phyloP scores from a whole-genome alignment of 2,113 vertebrate species.

The Corythoichthys haematopterus region DNA sequence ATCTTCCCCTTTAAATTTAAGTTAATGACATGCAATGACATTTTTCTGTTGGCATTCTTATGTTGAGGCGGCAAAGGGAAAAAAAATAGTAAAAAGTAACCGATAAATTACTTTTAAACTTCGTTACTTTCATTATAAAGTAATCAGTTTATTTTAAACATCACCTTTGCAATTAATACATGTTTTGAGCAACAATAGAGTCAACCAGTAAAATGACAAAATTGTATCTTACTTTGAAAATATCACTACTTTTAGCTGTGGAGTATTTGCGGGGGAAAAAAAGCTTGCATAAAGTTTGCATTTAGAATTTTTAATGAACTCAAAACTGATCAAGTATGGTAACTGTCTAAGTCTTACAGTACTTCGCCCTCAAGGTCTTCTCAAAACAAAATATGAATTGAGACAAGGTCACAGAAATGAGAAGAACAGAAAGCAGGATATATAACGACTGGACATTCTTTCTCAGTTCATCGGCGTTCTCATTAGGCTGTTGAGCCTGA shows the following conservation, averaged over 20 bases:
- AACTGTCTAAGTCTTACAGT: conserved; percentile 16
- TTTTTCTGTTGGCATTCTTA: too few species aligned
- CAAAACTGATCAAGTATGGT: not conserved
- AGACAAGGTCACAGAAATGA: conserved; percentile 14
- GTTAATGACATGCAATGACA: too few species aligned
- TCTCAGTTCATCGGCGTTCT: conserved; percentile 50
- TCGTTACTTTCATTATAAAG: too few species aligned
- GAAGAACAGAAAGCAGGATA: conserved; percentile 3
- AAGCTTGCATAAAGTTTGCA: not conserved
- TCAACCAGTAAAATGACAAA: not conserved
- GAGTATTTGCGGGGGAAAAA: too few species aligned
- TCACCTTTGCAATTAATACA: not conserved
- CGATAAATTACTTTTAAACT: too few species aligned
- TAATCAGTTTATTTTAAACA: too few species aligned
- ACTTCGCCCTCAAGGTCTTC: conserved; percentile 9
- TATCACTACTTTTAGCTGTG: not conserved
- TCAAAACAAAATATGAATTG: conserved; percentile 5
- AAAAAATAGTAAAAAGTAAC: too few species aligned
- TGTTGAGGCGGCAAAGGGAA: too few species aligned
- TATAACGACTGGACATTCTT: conserved; percentile 33
- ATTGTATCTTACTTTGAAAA: not conserved
- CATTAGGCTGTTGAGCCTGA: conserved; percentile 43
- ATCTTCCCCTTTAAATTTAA: too few species aligned
- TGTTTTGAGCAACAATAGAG: not conserved
- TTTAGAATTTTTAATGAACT: not conserved